Evolutionary conservation across 2,113 vertebrate species (phyloP).

Genomic region (Solea solea): DNA sequence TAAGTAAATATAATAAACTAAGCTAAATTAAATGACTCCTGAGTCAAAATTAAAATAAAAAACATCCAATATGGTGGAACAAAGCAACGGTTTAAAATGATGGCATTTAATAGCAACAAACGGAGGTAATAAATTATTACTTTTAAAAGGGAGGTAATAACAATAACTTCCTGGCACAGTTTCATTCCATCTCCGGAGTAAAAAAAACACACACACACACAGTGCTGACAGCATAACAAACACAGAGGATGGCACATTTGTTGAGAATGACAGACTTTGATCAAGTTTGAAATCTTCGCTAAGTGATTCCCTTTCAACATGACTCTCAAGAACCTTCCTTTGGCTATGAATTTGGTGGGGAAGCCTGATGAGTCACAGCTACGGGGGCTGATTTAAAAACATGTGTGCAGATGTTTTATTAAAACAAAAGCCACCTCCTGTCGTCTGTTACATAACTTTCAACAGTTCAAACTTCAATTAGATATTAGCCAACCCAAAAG

Average conservation of each 20-base stretch:
- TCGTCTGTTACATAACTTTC: slow-evolving; percentile 11
- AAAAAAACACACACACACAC: not conserved
- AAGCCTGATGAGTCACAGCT: slow-evolving; percentile 31
- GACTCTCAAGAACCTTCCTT: slow-evolving; percentile 19
- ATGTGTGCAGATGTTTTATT: slow-evolving; percentile 44
- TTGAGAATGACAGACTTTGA: slow-evolving; percentile 53
- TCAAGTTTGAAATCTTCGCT: slow-evolving; percentile 35
- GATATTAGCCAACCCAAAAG: slow-evolving; percentile 14
- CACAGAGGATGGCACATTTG: slow-evolving; percentile 21
- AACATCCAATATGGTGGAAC: slow-evolving; percentile 14
- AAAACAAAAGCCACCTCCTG: slow-evolving; percentile 53
- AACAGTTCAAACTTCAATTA: slow-evolving; percentile 21
- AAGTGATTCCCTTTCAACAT: slow-evolving; percentile 62
- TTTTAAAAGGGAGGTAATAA: slow-evolving; percentile 25
- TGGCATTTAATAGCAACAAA: not conserved
- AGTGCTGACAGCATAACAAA: slow-evolving; percentile 25
- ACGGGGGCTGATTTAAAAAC: slow-evolving; percentile 33
- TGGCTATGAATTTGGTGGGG: slow-evolving; percentile 24
- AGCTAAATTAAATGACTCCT: no score
- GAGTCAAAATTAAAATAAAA: slow-evolving; percentile 6
- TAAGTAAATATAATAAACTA: no score
- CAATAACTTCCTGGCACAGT: slow-evolving; percentile 17
- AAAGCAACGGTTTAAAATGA: not conserved
- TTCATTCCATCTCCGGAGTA: slow-evolving; percentile 5
- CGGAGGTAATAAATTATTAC: slow-evolving; percentile 26